A percentile compares a stretch with the other conserved stretches of the same genome.
These are phyloP conservation scores for Platycheirus rosarum DNA, from an alignment of 2,888 invertebrate genomes.

Conservation along the genomic window DNA sequence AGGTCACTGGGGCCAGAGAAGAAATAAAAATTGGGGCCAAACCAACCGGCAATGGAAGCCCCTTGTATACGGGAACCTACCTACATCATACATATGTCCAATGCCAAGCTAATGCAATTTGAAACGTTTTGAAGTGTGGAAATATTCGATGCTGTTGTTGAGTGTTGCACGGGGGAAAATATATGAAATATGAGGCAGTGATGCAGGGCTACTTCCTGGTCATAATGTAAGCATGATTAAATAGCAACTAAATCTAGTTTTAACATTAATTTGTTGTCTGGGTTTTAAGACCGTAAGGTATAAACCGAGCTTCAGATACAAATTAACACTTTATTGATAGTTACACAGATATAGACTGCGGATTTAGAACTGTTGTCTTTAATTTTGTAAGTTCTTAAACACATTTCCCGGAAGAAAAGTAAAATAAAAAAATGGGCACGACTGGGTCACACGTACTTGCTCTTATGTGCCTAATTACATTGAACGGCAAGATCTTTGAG, in stretches of 20 bases:
- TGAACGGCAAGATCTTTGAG: too few species aligned
- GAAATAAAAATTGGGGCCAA: conserved; percentile 62
- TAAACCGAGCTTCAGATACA: too few species aligned
- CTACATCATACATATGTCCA: conserved; percentile 24
- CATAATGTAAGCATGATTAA: conserved; percentile 47
- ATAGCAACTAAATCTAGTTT: conserved; percentile 44
- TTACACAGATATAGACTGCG: too few species aligned
- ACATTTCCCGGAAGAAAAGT: too few species aligned
- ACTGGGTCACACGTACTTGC: too few species aligned
- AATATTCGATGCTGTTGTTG: conserved; percentile 19
- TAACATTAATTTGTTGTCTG: too few species aligned
- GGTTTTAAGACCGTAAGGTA: too few species aligned
- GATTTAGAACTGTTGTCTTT: too few species aligned
- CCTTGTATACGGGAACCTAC: conserved; percentile 11
- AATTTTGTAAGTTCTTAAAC: too few species aligned
- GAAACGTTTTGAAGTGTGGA: conserved; percentile 43
- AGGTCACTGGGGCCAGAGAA: conserved; percentile 66
- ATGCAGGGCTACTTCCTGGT: conserved; percentile 66
- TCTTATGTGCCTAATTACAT: too few species aligned
- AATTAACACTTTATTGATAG: too few species aligned
- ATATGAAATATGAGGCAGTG: conserved; percentile 37
- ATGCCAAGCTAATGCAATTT: conserved; percentile 71
- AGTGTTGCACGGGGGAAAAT: conserved; percentile 18
- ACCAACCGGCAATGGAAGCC: conserved; percentile 55
- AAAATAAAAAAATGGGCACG: too few species aligned